phyloP scores from a whole-genome alignment of 2,113 vertebrate species.

The Stictonetta naevosa region DNA sequence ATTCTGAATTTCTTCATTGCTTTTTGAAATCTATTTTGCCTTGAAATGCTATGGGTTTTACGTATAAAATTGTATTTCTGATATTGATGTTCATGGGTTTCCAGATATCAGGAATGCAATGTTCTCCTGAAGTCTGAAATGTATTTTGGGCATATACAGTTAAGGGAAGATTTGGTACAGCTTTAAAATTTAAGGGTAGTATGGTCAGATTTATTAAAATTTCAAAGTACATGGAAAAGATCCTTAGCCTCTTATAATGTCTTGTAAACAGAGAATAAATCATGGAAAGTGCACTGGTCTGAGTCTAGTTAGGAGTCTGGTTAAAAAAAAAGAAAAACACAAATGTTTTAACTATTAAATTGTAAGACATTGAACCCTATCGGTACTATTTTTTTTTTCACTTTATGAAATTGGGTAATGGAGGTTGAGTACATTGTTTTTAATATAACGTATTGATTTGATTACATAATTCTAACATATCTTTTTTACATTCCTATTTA shows the following conservation, averaged over 20 bases:
- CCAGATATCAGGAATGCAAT: background rate
- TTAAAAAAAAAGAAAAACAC: background rate
- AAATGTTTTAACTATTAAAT: background rate
- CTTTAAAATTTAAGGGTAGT: background rate
- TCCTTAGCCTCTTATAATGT: background rate
- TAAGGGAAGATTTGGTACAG: background rate
- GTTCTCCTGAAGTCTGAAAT: background rate
- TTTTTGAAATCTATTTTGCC: background rate
- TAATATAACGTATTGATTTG: background rate
- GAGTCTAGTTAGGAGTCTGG: background rate
- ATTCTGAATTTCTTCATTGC: background rate
- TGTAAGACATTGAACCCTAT: background rate
- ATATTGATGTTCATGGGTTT: background rate
- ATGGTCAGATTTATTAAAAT: background rate
- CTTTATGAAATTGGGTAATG: background rate
- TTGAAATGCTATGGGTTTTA: background rate
- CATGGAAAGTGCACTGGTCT: background rate
- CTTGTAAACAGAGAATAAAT: background rate
- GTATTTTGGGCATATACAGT: background rate
- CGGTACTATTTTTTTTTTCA: accelerated
- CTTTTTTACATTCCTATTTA: background rate
- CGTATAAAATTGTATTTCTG: background rate
- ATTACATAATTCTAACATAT: background rate
- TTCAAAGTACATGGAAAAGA: background rate
- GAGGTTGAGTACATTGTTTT: background rate